Evolutionary conservation across 2,113 vertebrate genomes (phyloP).

Genomic region (Amblyopsis rosae): DNA sequence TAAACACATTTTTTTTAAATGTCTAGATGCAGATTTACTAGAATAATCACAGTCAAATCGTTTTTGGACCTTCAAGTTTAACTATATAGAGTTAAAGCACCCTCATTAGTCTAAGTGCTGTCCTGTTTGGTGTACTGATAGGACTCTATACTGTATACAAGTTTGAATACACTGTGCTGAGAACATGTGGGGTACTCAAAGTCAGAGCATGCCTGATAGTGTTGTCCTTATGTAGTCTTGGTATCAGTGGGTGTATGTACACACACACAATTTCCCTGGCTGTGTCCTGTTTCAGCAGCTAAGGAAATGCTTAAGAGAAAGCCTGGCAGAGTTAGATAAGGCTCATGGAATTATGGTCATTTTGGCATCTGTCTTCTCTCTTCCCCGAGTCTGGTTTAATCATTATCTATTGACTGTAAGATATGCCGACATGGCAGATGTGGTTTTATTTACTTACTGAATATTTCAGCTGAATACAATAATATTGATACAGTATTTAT

Average conservation of each 20-base stretch:
- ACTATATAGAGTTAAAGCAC: no score
- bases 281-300: slow-evolving; percentile 48
- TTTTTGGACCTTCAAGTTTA: no score
- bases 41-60: no score
- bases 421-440: background rate
- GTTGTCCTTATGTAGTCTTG: slow-evolving; percentile 30
- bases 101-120: no score
- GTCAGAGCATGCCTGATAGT: slow-evolving; percentile 46
- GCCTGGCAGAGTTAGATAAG: slow-evolving; percentile 28
- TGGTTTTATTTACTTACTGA: background rate
- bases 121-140: no score
- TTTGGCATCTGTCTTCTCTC: background rate
- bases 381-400: background rate
- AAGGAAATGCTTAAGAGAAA: slow-evolving; percentile 25
- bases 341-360: slow-evolving; percentile 12
- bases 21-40: no score
- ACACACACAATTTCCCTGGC: slow-evolving; percentile 12
- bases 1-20: no score
- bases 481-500: no score
- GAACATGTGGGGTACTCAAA: slow-evolving; percentile 6
- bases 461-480: no score
- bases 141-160: background rate
- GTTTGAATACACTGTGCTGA: background rate
- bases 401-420: background rate
- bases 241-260: slow-evolving; percentile 36